A percentile compares a stretch with the other conserved stretches of the same genome.
phyloP scores from a whole-genome alignment of 2,888 invertebrate genomes.

The Apomyelois bistriatella region DNA sequence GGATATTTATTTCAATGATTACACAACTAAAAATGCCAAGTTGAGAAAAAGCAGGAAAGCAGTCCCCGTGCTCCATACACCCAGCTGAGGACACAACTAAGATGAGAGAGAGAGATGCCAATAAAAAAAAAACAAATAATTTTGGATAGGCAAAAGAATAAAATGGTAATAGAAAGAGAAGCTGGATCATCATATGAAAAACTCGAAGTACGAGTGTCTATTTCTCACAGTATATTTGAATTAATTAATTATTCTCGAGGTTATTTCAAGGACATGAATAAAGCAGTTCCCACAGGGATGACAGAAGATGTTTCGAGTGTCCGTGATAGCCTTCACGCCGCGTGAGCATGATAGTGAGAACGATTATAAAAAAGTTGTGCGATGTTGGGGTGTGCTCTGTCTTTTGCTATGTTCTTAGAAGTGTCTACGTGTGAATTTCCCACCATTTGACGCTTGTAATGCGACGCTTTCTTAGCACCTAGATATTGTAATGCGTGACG shows the following conservation, averaged over 20 bases:
- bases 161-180: no score
- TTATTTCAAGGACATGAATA: neutral
- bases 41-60: no score
- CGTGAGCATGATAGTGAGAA: slow-evolving; percentile 22
- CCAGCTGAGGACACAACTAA: no score
- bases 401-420: slow-evolving; percentile 27
- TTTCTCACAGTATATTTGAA: neutral
- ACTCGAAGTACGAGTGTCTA: neutral
- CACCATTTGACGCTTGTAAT: slow-evolving; percentile 34
- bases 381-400: slow-evolving; percentile 16
- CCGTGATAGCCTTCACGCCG: neutral
- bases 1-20: no score
- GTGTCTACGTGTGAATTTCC: slow-evolving; percentile 57
- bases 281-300: neutral
- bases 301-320: neutral
- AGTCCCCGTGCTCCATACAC: no score
- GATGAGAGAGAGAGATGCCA: no score
- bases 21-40: no score
- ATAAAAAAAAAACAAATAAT: no score
- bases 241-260: neutral
- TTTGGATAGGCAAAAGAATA: no score
- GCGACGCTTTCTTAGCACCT: neutral
- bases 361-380: slow-evolving; percentile 14
- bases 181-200: no score
- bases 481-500: neutral